Base-by-base conservation (phyloP, 2,113 vertebrate species). In the Rattus rattus region DNA sequence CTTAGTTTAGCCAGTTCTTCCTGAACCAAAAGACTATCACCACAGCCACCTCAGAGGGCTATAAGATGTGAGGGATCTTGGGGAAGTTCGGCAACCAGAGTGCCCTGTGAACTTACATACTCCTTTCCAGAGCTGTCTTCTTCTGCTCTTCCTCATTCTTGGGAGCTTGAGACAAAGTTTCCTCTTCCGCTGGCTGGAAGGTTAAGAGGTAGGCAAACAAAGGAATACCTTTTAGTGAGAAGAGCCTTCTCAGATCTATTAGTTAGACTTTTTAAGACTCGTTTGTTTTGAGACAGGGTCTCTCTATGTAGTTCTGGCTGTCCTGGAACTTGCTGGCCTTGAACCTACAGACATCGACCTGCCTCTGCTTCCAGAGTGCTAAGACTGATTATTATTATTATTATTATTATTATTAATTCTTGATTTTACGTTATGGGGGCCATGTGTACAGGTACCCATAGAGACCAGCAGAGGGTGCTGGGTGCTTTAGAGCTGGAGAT, bases 41-140 rank as follows among this genome's bases (percentile, higher is more conserved):
- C 70, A 91, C 11, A 72, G 81, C 56, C 75, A 70, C 65, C 70
- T 88, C 77, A 63, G 85, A 83, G 67, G 56, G 67, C 69, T 7
- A 2, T 47, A 61, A 95, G 88, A 91, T 2, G 49, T 54, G 87
- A 94, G 79, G 89, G 43, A 14, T 89, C 81, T 90, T 94, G 52
- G 30, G 73, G 56, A 79, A 65, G 49, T 20, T 76, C 70, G n/a
- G 2, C 12, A 76, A 12, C 7, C 63, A 4, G 24, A 49, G 26
- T 7, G 12, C 3, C 2, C 4, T 85, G 19, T 79, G 70, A 72
- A 98, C 99, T 96, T 99, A 99, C 99, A 99, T 99, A 99, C 99
- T 99, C 98, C 99, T 99, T 97, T 99, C 99, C 98, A 99, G 98
- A 98, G 99, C 99, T 97, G 92, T 98, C 96, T 93, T 99, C 97